Percentiles rank a stretch among this genome's conserved stretches.
Evolutionary conservation across 2,888 invertebrate genomes (phyloP).

Genomic region (Agrochola macilenta): DNA sequence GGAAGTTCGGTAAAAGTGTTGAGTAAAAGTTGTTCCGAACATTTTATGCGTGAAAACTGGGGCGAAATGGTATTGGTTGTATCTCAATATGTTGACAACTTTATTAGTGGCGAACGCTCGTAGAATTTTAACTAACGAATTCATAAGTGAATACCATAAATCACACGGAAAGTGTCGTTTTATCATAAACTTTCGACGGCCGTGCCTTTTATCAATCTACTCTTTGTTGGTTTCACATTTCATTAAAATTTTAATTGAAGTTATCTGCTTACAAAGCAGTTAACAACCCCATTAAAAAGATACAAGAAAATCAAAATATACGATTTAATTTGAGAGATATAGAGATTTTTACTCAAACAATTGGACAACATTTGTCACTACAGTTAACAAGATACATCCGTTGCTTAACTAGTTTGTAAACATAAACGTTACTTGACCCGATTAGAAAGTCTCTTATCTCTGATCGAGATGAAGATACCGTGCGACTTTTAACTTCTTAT

Average conservation of each 20-base stretch:
- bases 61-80: conserved; percentile 43
- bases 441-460: conserved; percentile 86
- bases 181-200: conserved; percentile 28
- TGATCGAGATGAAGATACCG: conserved; percentile 84
- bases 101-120: conserved; percentile 51
- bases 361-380: conserved; percentile 77
- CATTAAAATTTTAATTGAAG: conserved; percentile 43
- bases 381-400: conserved; percentile 78
- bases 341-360: conserved; percentile 67
- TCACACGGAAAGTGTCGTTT: conserved; percentile 50
- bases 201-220: conserved; percentile 26
- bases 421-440: conserved; percentile 85
- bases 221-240: conserved; percentile 36
- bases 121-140: conserved; percentile 53
- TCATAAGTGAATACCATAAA: conserved; percentile 48
- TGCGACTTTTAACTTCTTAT: conserved; percentile 77
- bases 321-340: conserved; percentile 48
- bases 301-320: conserved; percentile 31
- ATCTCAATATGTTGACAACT: conserved; percentile 45
- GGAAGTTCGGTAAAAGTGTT: conserved; percentile 61
- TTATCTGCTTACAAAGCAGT: conserved; percentile 33
- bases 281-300: conserved; percentile 41
- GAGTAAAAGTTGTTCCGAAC: conserved; percentile 54
- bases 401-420: conserved; percentile 83
- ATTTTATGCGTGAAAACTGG: conserved; percentile 55